Conservation (phyloP, 92 coral and sea anemone species). For the Montipora capitata region DNA sequence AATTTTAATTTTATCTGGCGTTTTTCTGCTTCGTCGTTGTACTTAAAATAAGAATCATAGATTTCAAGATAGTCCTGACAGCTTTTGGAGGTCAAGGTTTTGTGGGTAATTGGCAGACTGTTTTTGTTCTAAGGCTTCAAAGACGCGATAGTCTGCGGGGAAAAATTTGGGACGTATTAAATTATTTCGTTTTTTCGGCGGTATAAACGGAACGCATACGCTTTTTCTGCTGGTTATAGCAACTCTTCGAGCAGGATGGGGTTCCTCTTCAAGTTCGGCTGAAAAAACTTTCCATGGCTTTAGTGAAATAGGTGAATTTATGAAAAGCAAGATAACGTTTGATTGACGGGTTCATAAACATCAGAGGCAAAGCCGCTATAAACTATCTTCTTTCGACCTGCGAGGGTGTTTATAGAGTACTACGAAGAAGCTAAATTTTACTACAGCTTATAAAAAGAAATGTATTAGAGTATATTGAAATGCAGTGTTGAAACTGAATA, state of each 20-base stretch:
- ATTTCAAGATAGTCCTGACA: background rate
- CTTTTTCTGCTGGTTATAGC: background rate
- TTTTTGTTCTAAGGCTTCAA: background rate
- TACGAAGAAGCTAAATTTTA: background rate
- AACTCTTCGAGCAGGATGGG: background rate
- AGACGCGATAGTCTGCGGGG: background rate
- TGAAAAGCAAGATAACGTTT: conserved; percentile 24
- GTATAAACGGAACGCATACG: background rate
- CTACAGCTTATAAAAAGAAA: background rate
- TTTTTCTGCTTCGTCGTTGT: background rate
- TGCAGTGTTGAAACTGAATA: background rate
- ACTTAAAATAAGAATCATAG: background rate
- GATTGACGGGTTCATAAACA: conserved; percentile 19
- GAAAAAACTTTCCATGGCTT: background rate
- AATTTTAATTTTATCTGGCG: background rate
- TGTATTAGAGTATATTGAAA: background rate
- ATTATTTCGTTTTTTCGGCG: background rate
- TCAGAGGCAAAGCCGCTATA: conserved; percentile 31
- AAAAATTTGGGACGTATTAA: background rate
- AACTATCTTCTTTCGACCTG: background rate
- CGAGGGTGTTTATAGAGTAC: background rate
- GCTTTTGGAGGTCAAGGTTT: background rate
- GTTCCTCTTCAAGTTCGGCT: background rate
- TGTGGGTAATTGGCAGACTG: background rate
- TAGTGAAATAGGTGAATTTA: background rate